Evolutionary conservation across 1,140 invertebrate species (phyloP).

Genomic region (Agrilus planipennis): DNA sequence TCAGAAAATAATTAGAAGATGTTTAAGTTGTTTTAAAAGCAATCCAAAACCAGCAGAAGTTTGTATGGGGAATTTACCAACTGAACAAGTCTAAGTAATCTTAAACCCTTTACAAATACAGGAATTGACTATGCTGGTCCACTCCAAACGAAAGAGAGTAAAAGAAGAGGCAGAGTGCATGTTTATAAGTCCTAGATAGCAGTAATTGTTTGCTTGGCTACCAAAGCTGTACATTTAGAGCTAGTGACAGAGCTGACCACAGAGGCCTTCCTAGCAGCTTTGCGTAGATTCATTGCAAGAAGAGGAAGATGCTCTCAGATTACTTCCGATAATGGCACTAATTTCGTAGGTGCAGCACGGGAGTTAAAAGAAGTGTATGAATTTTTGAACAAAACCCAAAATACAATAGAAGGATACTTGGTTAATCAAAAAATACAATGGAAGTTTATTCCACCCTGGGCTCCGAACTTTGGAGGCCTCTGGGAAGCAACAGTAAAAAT

Average conservation of each 20-base stretch:
- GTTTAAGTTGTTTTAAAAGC: slow-evolving; percentile 21
- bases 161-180: not conserved
- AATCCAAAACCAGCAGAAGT: slow-evolving; percentile 13
- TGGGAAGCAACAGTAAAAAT: slow-evolving; percentile 32
- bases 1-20: slow-evolving; percentile 14
- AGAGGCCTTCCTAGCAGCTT: not conserved
- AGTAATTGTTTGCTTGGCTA: not conserved
- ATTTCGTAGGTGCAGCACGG: slow-evolving; percentile 18
- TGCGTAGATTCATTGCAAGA: not conserved
- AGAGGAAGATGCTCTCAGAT: not conserved
- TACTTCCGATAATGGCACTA: slow-evolving; percentile 9
- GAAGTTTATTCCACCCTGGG: slow-evolving; percentile 33
- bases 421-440: slow-evolving; percentile 24
- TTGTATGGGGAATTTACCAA: slow-evolving; percentile 18
- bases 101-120: slow-evolving; percentile 15
- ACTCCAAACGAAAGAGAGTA: slow-evolving; percentile 13
- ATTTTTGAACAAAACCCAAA: not conserved
- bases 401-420: not conserved
- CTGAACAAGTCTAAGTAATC: slow-evolving; percentile 9
- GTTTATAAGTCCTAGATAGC: slow-evolving; percentile 8
- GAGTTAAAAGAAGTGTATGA: slow-evolving; percentile 4
- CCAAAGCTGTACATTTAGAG: not conserved
- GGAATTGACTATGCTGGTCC: slow-evolving; percentile 26
- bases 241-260: not conserved
- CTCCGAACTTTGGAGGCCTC: slow-evolving; percentile 34